Percentiles rank a stretch among this genome's conserved stretches.
Evolutionary conservation across 1,140 invertebrate genomes (phyloP).

Genomic region (Anastrepha obliqua): DNA sequence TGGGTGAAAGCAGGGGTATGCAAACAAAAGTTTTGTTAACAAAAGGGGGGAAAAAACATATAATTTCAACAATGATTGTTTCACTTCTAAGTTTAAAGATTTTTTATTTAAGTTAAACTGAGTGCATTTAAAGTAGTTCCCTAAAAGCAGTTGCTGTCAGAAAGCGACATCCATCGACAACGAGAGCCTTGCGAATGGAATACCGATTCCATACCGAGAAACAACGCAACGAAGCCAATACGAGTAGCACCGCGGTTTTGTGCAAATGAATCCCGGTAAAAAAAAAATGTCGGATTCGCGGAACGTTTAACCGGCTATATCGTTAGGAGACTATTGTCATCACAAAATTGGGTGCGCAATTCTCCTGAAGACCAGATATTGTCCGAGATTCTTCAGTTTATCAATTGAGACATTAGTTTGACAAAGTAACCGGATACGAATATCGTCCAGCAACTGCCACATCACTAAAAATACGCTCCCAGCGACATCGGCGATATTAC

Average conservation of each 20-base stretch:
- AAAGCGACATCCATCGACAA: neutral
- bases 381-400: neutral
- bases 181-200: neutral
- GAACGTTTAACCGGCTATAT: too few relatives aligned
- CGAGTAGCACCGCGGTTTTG: neutral
- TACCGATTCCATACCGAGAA: neutral
- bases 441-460: neutral
- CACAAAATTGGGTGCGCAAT: neutral
- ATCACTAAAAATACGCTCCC: neutral
- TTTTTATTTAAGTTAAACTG: neutral
- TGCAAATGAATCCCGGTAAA: too few relatives aligned
- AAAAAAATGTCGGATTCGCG: too few relatives aligned
- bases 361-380: neutral
- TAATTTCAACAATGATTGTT: neutral
- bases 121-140: neutral
- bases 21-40: neutral
- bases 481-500: neutral
- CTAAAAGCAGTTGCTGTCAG: constrained; percentile 6
- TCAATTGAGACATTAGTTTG: neutral
- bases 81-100: neutral
- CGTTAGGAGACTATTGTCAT: too few relatives aligned
- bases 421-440: neutral
- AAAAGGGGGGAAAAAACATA: neutral
- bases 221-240: neutral
- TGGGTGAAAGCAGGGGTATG: neutral